Evolutionary conservation across 2,888 invertebrate species (phyloP), one percentile per base, ranked within the genome.

Genomic region (Allolobophora icterica): DNA sequence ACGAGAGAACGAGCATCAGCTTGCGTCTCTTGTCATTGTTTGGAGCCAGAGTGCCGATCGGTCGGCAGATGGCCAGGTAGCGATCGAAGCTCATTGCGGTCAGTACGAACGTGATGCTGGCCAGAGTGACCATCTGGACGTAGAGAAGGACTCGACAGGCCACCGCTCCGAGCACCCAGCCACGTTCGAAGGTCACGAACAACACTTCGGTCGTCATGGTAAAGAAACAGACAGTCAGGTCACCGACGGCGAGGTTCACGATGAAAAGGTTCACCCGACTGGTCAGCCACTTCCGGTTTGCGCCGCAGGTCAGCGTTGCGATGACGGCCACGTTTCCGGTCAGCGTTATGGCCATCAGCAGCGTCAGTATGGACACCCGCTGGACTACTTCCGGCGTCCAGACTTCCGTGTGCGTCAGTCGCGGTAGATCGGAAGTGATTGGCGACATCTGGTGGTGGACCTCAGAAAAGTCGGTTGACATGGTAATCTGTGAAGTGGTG

Each of bases 241-340:
- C 96, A 0, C 95, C 96, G 24, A 95, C 93, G 6, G 96, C 95
- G 90, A 96, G 93, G 92, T 95, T 95, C 52, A 95, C 94, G 91
- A 96, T 95, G 93, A 95, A 96, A 89, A 96, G 94, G 92, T 95
- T 96, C 33, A 96, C 95, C 35, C 96, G 93, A 92, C 94, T 95
- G 91, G 94, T 94, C 40, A 95, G 93, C 90, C 94, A 94, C 89
- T 95, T 93, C 91, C 94, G 94, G 90, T 93, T 94, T 0, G 40
- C 34, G 90, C 95, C 95, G 90, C 95, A 95, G 91, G 95, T 95
- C n/a, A 96, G 94, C 83, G 95, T 94, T 13, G 94, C 93, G n/a
- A 96, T 94, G 89, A 96, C 95, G 35, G 94, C 94, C 6, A 94
- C 94, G 92, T 96, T 96, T 11, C 96, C 95, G 34, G 95, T 92